Base-by-base conservation (phyloP, 2,113 vertebrate species). In the Plestiodon gilberti region DNA sequence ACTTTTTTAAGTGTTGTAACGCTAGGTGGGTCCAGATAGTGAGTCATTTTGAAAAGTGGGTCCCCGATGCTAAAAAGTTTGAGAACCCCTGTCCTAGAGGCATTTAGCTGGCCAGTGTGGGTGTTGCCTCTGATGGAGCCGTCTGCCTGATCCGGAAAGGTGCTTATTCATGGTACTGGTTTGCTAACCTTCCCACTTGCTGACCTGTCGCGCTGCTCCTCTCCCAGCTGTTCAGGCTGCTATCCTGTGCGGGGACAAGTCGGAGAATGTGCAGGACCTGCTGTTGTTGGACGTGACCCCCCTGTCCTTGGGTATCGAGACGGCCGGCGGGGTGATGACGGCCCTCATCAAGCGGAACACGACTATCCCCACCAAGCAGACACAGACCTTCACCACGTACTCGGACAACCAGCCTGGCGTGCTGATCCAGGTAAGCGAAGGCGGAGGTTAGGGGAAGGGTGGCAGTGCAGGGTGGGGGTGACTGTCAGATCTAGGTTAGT, bases 251-350 rank as follows among this genome's bases (percentile, higher is more conserved):
- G 98, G 98, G 4, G 98, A 98, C 95, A 98, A 98, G 89, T 98
- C 98, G n/a, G 98, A 98, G 93, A 98, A 98, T n/a, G 97, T 99
- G 7, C 98, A 98, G 92, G 98, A 98, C 89, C 94, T 98, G 78
- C 96, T 99, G 17, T 90, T 99, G 87, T 78, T 99, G 94, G 98
- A 98, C 1, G 98, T 98, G 61, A 98, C 98, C 0, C 98, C 98
- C 9, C 91, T 98, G 38, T 98, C 98, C 10, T 92, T 98, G 87
- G 98, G 98, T 83, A 95, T 99, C 82, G 98, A 99, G 92, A 99
- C 98, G 0, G 98, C 98, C 1, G 98, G 98, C 22, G 98, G 98
- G 4, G 97, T 98, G 81, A 99, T 98, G 98, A 98, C 98, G 0
- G 96, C 96, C 18, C 96, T 99, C 80, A 98, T 99, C 94, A 98